Base-by-base conservation (phyloP, 1,140 invertebrate genomes). In the Diorhabda elongata region DNA sequence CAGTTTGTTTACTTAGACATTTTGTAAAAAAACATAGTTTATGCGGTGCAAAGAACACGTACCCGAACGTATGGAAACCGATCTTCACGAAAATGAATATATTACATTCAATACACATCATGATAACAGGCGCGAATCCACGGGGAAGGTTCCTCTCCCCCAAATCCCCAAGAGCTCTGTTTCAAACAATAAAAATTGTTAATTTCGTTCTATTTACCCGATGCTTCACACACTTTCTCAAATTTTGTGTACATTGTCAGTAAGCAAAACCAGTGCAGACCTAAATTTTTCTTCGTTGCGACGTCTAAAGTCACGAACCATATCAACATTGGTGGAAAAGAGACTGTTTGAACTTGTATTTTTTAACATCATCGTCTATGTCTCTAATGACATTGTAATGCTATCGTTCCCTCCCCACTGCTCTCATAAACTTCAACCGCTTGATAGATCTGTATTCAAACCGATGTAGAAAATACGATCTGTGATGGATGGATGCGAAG, bases 341-440 rank as follows among this genome's bases (percentile, higher is more conserved):
- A 7, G 52, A 7, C n/a, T 56, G n/a, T 7, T 6, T 56, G 52
- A 2, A 6, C 52, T 56, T 56, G 52, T n/a, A 56, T 2, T 26
- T 26, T 26, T 26, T 26, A 26, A 1, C 26, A 26, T 26, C 26
- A 1, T 56, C 6, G n/a, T 56, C 6, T 2, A 56, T 56, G 52
- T 56, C 52, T n/a, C 6, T 2, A 56, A 56, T 6, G 52, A 2
- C 52, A 56, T 56, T 56, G 52, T 56, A 7, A 56, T 56, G 26
- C 26, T 85, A 5, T 80, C 82, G 59, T 76, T 85, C 45, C 11
- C 11, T 11, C 82, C 82, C 44, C 83, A 84, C 70, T 80, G 76
- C 42, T 81, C 78, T 45, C 81, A 85, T 74, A 79, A 80, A 67
- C 75, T 85, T 67, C 83, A 85, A 69, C 84, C 84, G 4, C 74